Evolutionary conservation across 2,113 vertebrate species (phyloP).

Genomic region (Scolopax mira): DNA sequence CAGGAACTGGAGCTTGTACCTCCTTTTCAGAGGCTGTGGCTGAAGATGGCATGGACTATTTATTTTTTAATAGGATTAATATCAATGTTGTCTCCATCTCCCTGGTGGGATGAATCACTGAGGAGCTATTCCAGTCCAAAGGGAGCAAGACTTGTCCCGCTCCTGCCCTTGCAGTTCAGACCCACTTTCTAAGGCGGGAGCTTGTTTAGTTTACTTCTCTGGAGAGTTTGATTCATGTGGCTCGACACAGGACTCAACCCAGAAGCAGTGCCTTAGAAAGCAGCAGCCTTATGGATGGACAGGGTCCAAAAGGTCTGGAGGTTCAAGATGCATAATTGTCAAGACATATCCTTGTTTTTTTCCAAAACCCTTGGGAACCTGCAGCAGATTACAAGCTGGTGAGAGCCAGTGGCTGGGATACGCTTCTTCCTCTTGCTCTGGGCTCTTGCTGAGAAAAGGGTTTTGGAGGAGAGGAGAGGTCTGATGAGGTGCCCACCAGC

Average conservation of each 20-base stretch:
- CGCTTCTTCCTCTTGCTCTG: not conserved
- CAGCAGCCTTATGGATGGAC: not conserved
- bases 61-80: not conserved
- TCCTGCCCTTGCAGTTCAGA: not conserved
- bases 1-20: not conserved
- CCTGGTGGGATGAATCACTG: not conserved
- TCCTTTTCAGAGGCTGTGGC: not conserved
- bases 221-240: not conserved
- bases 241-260: not conserved
- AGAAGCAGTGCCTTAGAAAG: constrained; percentile 29
- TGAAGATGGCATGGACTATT: not conserved
- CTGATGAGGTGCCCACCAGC: not conserved
- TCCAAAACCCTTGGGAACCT: constrained; percentile 7
- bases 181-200: not conserved
- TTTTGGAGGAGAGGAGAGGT: not conserved
- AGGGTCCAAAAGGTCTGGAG: constrained; percentile 8
- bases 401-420: not conserved
- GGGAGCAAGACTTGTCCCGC: not conserved
- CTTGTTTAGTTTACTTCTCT: not conserved
- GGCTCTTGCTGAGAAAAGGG: not conserved
- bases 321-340: not conserved
- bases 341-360: constrained; percentile 11
- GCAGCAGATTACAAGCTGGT: not conserved
- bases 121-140: not conserved
- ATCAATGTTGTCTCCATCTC: not conserved